Conservation (phyloP, 1,140 invertebrate genomes). For the Drosophila micromelanica region DNA sequence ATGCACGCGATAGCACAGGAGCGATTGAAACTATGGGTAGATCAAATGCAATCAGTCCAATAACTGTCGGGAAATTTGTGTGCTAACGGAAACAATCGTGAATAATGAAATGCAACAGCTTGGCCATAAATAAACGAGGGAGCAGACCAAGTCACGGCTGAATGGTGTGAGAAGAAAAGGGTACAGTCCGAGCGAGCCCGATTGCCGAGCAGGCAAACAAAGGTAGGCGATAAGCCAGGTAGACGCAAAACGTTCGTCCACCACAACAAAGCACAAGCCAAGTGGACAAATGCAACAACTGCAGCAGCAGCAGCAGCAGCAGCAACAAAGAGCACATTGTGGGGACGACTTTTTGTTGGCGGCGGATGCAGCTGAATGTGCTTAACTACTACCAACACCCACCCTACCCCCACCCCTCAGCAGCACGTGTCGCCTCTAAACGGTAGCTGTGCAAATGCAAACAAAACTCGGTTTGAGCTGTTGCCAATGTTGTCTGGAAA, state of each 20-base stretch:
- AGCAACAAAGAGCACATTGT: not conserved
- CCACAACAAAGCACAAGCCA: not conserved
- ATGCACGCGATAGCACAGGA: conserved; percentile 36
- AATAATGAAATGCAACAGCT: conserved; percentile 69
- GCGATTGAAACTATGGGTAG: conserved; percentile 15
- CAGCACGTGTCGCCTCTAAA: conserved; percentile 4
- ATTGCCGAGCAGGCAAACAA: conserved; percentile 26
- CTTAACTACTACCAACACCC: not conserved
- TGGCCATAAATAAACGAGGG: conserved; percentile 55
- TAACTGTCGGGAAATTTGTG: conserved; percentile 36
- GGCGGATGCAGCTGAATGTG: conserved; percentile 15
- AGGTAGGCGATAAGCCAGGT: conserved; percentile 16
- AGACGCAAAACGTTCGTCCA: not conserved
- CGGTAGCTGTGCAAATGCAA: conserved; percentile 5
- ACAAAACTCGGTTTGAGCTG: not conserved
- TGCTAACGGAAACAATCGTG: conserved; percentile 70
- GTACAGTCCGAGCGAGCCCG: conserved; percentile 19
- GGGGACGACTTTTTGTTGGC: conserved; percentile 1
- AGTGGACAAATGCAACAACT: conserved; percentile 7
- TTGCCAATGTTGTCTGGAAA: conserved; percentile 32
- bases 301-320: conserved; percentile 5
- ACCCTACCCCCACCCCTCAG: not conserved
- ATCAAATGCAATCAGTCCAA: conserved; percentile 8
- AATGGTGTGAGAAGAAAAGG: conserved; percentile 54
- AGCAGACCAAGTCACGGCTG: conserved; percentile 50